A percentile compares a stretch with the other conserved stretches of the same genome.
Conservation (phyloP, 1,140 invertebrate species). For the Drosophila arizonae region DNA sequence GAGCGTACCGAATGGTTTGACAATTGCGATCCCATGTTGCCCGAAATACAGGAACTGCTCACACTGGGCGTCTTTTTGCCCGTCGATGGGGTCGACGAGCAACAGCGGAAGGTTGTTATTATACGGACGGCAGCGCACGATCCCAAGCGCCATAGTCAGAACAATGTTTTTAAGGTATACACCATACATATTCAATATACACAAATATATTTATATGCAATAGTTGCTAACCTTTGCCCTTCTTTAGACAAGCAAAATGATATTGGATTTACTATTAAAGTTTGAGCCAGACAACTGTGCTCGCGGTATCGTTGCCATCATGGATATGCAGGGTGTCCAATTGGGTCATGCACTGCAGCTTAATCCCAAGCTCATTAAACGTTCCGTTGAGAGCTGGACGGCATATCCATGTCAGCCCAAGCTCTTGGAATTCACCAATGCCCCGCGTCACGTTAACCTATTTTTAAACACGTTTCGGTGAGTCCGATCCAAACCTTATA, state of each 20-base stretch:
- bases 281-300: slow-evolving; percentile 84
- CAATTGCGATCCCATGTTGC: slow-evolving; percentile 85
- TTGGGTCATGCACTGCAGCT: slow-evolving; percentile 86
- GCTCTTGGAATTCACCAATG: slow-evolving; percentile 88
- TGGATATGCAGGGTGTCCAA: slow-evolving; percentile 85
- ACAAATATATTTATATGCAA: not conserved
- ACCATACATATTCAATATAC: too few relatives aligned
- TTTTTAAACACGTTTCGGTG: slow-evolving; percentile 87
- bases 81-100: slow-evolving; percentile 83
- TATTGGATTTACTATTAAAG: slow-evolving; percentile 84
- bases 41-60: slow-evolving; percentile 85
- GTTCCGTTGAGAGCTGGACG: slow-evolving; percentile 87
- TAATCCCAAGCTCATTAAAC: slow-evolving; percentile 84
- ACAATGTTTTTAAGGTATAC: slow-evolving; percentile 85
- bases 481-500: not conserved
- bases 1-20: slow-evolving; percentile 85
- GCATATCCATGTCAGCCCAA: slow-evolving; percentile 88
- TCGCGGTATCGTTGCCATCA: slow-evolving; percentile 85
- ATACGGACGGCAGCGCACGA: slow-evolving; percentile 85
- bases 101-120: slow-evolving; percentile 84
- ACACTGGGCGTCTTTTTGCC: slow-evolving; percentile 86
- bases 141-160: slow-evolving; percentile 84
- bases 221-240: not conserved
- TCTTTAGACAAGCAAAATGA: slow-evolving; percentile 84
- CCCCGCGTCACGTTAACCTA: slow-evolving; percentile 87